Evolutionary conservation across 2,113 vertebrate genomes (phyloP).

Genomic region (Carassius auratus): DNA sequence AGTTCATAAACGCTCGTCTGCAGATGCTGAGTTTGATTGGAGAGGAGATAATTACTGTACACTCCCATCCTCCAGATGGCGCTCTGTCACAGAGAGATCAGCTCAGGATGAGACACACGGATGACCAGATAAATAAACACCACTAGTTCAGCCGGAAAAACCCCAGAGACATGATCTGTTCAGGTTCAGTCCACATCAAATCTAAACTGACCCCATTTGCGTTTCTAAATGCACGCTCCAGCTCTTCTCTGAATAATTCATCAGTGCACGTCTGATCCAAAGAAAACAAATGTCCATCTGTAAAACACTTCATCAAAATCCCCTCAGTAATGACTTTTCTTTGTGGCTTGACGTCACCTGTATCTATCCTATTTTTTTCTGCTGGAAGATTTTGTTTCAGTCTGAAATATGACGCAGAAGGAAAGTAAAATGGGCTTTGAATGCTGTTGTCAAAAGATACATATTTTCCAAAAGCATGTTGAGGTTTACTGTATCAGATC

Average conservation of each 20-base stretch:
- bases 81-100: slow-evolving; percentile 18
- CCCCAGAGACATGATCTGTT: background rate
- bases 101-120: background rate
- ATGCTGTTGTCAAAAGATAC: background rate
- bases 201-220: background rate
- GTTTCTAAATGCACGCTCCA: background rate
- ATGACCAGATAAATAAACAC: no score
- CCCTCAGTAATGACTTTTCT: background rate
- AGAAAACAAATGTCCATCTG: background rate
- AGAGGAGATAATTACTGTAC: slow-evolving; percentile 39
- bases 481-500: background rate
- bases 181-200: background rate
- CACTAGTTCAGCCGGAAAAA: background rate
- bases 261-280: background rate
- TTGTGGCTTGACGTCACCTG: background rate
- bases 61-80: slow-evolving; percentile 30
- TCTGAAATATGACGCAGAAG: background rate
- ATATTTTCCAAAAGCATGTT: background rate
- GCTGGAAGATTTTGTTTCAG: background rate
- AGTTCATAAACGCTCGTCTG: slow-evolving; percentile 5
- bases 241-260: background rate
- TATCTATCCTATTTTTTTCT: background rate
- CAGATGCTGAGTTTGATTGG: slow-evolving; percentile 20
- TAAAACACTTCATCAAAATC: background rate
- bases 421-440: background rate